Conservation (phyloP, 1,140 invertebrate species). For the Pseudomyrmex cubaensis region DNA sequence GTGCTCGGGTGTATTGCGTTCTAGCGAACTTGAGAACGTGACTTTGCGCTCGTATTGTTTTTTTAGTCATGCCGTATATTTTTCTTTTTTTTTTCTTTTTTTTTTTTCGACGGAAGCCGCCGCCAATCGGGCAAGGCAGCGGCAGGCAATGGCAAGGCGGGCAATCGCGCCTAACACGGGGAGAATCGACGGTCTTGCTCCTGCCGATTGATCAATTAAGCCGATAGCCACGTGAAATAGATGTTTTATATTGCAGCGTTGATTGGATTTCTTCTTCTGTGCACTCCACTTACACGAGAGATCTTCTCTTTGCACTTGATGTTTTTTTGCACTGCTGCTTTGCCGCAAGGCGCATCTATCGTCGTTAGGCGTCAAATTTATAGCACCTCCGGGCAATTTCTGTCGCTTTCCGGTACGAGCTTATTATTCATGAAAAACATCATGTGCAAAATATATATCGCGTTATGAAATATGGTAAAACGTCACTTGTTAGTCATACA, state of each 20-base stretch:
- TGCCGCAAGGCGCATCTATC: not conserved
- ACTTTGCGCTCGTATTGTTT: constrained; percentile 33
- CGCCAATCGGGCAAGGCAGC: constrained; percentile 9
- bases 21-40: constrained; percentile 6
- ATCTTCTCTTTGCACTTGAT: too few relatives aligned
- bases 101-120: constrained; percentile 40
- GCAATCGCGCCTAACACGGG: constrained; percentile 23
- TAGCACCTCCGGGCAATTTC: not conserved
- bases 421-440: constrained; percentile 51
- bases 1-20: not conserved
- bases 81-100: constrained; percentile 14
- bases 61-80: not conserved
- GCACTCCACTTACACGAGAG: not conserved
- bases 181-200: constrained; percentile 5
- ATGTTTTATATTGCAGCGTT: not conserved
- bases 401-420: not conserved
- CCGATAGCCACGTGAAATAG: not conserved
- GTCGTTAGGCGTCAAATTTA: constrained; percentile 44
- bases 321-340: not conserved
- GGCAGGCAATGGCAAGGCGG: not conserved
- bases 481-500: constrained; percentile 20
- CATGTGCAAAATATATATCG: not conserved
- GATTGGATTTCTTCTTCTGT: constrained; percentile 4
- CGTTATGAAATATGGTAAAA: constrained; percentile 46
- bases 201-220: constrained; percentile 36